Conservation (phyloP, 2,113 vertebrate genomes). For the Nerophis ophidion region DNA sequence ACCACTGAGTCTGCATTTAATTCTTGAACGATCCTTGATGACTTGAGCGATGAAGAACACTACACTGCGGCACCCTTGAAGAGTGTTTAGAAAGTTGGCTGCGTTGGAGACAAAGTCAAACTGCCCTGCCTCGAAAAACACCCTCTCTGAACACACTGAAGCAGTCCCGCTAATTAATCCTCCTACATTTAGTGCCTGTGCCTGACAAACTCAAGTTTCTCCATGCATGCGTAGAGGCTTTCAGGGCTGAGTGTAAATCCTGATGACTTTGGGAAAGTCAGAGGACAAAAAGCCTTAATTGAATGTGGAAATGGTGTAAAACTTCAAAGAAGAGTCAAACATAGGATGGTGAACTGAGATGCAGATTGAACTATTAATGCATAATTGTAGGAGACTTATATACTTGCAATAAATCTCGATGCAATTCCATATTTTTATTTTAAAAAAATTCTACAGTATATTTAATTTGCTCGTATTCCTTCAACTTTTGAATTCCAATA, state of each 20-base stretch:
- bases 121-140: constrained; percentile 29
- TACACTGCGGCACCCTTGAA: constrained; percentile 38
- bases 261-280: constrained; percentile 58
- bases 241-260: constrained; percentile 57
- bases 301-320: constrained; percentile 35
- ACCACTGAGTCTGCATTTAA: constrained; percentile 12
- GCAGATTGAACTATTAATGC: not conserved
- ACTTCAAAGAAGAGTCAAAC: constrained; percentile 43
- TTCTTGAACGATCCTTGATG: constrained; percentile 23
- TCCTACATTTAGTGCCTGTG: constrained; percentile 47
- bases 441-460: too few species aligned
- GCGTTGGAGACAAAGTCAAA: constrained; percentile 41
- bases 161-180: constrained; percentile 64
- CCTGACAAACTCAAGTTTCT: constrained; percentile 53
- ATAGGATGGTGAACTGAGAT: constrained; percentile 5
- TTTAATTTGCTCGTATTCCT: too few species aligned
- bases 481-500: too few species aligned
- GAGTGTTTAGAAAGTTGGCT: constrained; percentile 52
- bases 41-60: constrained; percentile 4
- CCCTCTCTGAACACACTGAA: constrained; percentile 39
- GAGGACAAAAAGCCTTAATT: constrained; percentile 54
- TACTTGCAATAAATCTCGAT: too few species aligned
- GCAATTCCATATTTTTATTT: too few species aligned
- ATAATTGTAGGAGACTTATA: not conserved
- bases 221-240: constrained; percentile 46